phyloP scores from a whole-genome alignment of 2,888 invertebrate species.

The Seira musarum region DNA sequence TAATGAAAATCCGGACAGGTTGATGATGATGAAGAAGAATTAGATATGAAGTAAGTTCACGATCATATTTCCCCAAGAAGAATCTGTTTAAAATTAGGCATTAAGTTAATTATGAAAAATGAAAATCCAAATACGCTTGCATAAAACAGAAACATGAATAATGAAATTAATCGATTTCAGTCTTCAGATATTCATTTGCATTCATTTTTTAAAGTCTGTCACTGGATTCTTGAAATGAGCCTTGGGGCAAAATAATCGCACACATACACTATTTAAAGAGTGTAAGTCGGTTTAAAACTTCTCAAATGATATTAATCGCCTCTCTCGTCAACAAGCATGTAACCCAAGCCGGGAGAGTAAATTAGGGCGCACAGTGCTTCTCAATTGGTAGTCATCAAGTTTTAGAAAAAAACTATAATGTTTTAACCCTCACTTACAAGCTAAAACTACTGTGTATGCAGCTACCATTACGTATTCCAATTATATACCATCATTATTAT shows the following conservation, averaged over 20 bases:
- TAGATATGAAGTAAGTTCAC: too few relatives aligned
- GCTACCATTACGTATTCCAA: slow-evolving; percentile 40
- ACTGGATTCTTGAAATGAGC: too few relatives aligned
- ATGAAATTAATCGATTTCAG: too few relatives aligned
- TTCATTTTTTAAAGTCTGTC: too few relatives aligned
- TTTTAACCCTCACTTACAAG: too few relatives aligned
- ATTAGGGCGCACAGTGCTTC: slow-evolving; percentile 53
- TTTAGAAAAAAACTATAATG: not conserved
- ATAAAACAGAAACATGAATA: too few relatives aligned
- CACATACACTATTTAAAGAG: slow-evolving; percentile 34
- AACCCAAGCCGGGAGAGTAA: slow-evolving; percentile 48
- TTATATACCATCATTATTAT: slow-evolving; percentile 44
- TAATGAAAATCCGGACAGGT: not conserved
- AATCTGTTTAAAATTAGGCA: too few relatives aligned
- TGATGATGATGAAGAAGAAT: slow-evolving; percentile 24
- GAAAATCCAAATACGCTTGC: too few relatives aligned
- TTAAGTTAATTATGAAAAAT: too few relatives aligned
- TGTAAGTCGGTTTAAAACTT: slow-evolving; percentile 51
- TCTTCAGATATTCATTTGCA: too few relatives aligned
- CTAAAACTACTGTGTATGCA: not conserved
- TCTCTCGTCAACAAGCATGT: slow-evolving; percentile 54
- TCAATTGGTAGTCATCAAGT: slow-evolving; percentile 37
- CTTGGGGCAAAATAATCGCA: too few relatives aligned
- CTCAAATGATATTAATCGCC: slow-evolving; percentile 47
- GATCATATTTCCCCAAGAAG: too few relatives aligned